Evolutionary conservation across 2,113 vertebrate species (phyloP), one percentile per base, ranked within the genome.

Genomic region (Chrysemys picta): DNA sequence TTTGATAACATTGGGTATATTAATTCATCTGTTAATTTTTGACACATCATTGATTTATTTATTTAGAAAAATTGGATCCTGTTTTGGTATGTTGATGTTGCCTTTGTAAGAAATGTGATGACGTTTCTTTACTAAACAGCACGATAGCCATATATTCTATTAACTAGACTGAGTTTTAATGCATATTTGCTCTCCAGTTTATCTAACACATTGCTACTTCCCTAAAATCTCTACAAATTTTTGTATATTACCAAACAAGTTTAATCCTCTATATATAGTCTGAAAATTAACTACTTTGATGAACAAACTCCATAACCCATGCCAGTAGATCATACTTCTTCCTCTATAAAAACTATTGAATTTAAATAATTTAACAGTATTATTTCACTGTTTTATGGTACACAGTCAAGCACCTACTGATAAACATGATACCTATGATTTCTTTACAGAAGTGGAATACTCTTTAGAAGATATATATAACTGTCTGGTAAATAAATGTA

Each of bases 1-100:
- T 98, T 98, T 97, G 97, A 98, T 98, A 98, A 98, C 97, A 96
- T 96, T 6, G 54, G 96, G 96, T 98, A 98, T 98, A 98, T 98
- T 98, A 98, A 98, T 98, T 98, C 98, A 98, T 98, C 98, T 98
- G 98, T 98, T 98, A 98, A 98, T 98, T 98, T 98, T 97, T 98
- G 98, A 98, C 97, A 98, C 97, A 97, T 97, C 98, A 98, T 98
- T 98, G 98, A 98, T 98, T 98, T 98, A 98, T 98, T 98, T 98
- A 98, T 98, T 98, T 98, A 98, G 97, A 98, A 98, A 98, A 98
- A 98, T 98, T 97, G 96, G 96, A 97, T 98, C 95, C 97, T 98
- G 95, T 97, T 98, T 98, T 97, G 94, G 96, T 98, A 90, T 98
- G 98, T 98, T 98, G 97, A 97, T 98, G 96, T 97, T 98, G 97